phyloP scores from a whole-genome alignment of 2,888 invertebrate species.

The Celastrina argiolus region DNA sequence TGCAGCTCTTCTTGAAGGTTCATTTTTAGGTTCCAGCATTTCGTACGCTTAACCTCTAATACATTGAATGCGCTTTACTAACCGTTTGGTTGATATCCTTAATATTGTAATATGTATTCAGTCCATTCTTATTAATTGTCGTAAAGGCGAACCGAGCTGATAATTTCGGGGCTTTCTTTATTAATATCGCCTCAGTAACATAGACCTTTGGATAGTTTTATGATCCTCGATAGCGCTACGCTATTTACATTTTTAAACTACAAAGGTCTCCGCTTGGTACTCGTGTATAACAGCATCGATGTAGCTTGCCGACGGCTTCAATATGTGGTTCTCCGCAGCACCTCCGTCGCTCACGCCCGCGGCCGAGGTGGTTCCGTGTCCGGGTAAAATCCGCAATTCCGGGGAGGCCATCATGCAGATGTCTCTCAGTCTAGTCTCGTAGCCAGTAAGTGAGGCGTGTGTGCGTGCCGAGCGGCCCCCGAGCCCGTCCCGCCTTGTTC shows the following conservation, averaged over 20 bases:
- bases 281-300: slow-evolving; percentile 17
- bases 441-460: slow-evolving; percentile 57
- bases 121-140: not conserved
- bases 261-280: slow-evolving; percentile 12
- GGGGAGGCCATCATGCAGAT: slow-evolving; percentile 47
- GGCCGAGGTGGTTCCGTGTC: slow-evolving; percentile 62
- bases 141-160: not conserved
- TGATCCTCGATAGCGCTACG: not conserved
- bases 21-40: slow-evolving; percentile 54
- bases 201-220: not conserved
- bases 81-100: slow-evolving; percentile 34
- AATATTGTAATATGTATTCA: not conserved
- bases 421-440: slow-evolving; percentile 52
- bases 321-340: slow-evolving; percentile 48
- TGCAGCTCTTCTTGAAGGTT: slow-evolving; percentile 57
- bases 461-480: slow-evolving; percentile 31
- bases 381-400: slow-evolving; percentile 62
- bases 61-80: slow-evolving; percentile 62
- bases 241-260: not conserved
- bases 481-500: slow-evolving; percentile 33
- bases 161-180: slow-evolving; percentile 16
- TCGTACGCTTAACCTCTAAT: slow-evolving; percentile 45
- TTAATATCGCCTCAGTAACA: slow-evolving; percentile 13
- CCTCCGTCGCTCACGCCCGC: slow-evolving; percentile 46
- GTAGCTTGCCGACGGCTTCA: slow-evolving; percentile 31